These are phyloP conservation scores for Danio tinwini DNA, from an alignment of 2,797 vertebrate species.

Conservation along the genomic window DNA sequence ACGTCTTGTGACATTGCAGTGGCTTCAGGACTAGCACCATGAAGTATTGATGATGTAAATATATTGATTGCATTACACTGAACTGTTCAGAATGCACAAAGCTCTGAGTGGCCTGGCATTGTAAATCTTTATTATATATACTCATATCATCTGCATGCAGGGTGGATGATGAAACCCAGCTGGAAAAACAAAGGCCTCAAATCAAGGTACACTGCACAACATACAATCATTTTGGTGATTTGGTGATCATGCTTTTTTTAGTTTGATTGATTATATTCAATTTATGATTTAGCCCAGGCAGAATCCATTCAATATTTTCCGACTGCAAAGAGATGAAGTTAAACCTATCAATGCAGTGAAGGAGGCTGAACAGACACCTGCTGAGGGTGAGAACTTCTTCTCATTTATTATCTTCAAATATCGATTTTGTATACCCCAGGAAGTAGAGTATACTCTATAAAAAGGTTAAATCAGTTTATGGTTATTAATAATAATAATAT, in stretches of 20 bases:
- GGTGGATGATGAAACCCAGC: constrained; percentile 33
- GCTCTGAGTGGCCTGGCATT: background rate
- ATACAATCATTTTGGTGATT: background rate
- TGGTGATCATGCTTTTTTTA: background rate
- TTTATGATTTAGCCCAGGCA: constrained; percentile 76
- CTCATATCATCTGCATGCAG: constrained; percentile 27
- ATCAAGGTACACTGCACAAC: constrained; percentile 48
- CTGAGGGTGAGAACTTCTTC: constrained; percentile 64
- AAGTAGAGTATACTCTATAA: background rate
- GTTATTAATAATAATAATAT: background rate
- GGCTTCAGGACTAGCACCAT: background rate
- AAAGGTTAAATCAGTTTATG: background rate
- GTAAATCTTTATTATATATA: constrained; percentile 5
- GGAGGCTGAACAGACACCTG: constrained; percentile 36
- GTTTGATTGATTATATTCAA: background rate
- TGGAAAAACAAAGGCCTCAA: constrained; percentile 33
- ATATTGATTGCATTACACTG: background rate
- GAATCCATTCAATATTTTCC: constrained; percentile 86
- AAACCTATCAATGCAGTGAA: constrained; percentile 20
- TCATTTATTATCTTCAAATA: background rate
- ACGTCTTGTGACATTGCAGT: constrained; percentile 25
- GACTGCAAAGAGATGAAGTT: background rate
- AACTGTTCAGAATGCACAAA: constrained; percentile 1
- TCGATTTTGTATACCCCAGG: background rate
- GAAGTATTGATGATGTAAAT: background rate